Base-by-base conservation (phyloP, 2,797 vertebrate genomes). In the Phaenicophaeus curvirostris region DNA sequence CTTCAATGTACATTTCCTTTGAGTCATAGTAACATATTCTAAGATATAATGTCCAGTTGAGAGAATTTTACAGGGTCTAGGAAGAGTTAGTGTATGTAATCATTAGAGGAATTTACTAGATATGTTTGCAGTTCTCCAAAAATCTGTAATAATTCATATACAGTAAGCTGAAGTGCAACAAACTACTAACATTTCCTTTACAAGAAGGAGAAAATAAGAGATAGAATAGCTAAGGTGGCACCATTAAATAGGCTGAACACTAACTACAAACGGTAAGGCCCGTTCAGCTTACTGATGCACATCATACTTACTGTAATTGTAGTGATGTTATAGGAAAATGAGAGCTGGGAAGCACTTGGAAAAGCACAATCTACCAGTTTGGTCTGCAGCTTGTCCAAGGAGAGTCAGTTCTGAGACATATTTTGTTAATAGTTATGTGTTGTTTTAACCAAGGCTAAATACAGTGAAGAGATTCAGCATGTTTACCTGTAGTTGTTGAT, bases 291-390 rank as follows among this genome's bases (percentile, higher is more conserved):
- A 24, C 28, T 50, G 48, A 53, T 39, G 16, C 2, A 18, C 15
- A 48, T 19, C 21, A 37, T 44, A 11, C 15, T 53, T 50, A 19
- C 24, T 24, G 8, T 14, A 33, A 24, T 7, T 39, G 19, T 62
- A 39, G 71, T 30, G 9, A 42, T 0, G 0, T 13, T 42, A 11
- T 35, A 9, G 15, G 21, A 25, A 83, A 74, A 50, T 27, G 10
- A 33, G 31, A 11, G 4, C 11, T 63, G 51, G 21, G 18, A 92
- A 90, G 21, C 33, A 15, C 37, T 41, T 76, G 20, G 69, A 67
- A 71, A 89, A 84, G 5, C 6, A 42, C 11, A 12, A 8, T n/a
- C 13, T 67, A 23, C 13, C 35, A 44, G 2, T 53, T 50, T 39
- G 27, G 17, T 24, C 2, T 6, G 8, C 44, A 75, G 11, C 7